A percentile compares a stretch with the other conserved stretches of the same genome.
These are phyloP conservation scores for Pagetopsis macropterus DNA, from an alignment of 2,797 vertebrate species.

Conservation along the genomic window DNA sequence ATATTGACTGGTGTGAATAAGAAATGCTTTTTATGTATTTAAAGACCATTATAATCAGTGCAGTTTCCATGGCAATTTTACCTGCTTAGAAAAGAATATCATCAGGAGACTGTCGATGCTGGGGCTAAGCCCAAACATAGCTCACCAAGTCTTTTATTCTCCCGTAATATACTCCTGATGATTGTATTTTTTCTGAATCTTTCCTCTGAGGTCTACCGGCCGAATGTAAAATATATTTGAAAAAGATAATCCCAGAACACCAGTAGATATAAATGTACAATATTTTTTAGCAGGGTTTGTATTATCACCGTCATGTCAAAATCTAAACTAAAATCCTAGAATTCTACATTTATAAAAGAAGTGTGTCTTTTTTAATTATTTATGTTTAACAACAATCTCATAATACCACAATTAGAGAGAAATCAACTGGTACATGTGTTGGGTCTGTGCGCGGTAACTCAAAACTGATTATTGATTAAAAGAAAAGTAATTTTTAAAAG, in stretches of 20 bases:
- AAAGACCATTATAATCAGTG: constrained; percentile 49
- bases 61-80: constrained; percentile 37
- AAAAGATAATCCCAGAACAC: background rate
- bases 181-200: background rate
- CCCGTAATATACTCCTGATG: constrained; percentile 2
- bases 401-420: background rate
- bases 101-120: background rate
- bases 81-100: constrained; percentile 34
- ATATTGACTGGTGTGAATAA: constrained; percentile 34
- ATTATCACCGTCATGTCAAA: background rate
- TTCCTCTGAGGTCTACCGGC: background rate
- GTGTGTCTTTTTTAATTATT: background rate
- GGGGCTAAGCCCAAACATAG: constrained; percentile 20
- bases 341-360: background rate
- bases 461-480: no score
- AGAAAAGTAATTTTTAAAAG: no score
- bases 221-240: background rate
- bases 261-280: background rate
- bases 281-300: background rate
- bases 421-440: background rate
- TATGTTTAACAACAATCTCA: background rate
- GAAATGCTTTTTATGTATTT: constrained; percentile 39
- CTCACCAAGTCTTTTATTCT: constrained; percentile 22
- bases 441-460: background rate
- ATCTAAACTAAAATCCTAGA: background rate